Base-by-base conservation (phyloP, 2,113 vertebrate genomes). In the Felis chaus region DNA sequence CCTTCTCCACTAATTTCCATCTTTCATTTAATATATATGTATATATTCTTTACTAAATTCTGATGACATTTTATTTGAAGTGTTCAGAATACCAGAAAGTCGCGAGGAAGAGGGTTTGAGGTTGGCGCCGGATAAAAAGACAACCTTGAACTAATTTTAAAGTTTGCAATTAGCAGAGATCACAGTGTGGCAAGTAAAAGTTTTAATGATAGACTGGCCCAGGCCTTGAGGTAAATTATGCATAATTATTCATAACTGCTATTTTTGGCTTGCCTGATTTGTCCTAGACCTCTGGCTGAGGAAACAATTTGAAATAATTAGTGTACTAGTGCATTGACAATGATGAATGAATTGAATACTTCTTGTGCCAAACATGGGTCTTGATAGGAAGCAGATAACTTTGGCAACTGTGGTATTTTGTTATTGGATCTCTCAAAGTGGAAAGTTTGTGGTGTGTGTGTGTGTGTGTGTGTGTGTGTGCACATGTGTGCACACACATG, bases 221-320 rank as follows among this genome's bases (percentile, higher is more conserved):
- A 99, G 99, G 98, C 99, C 99, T 99, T 99, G 99, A 99, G 99
- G 99, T 99, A 99, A 99, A 99, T 99, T 99, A 99, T 99, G 98
- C 99, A 99, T 99, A 99, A 99, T 99, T 99, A 99, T 99, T 99
- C 99, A 99, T 99, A 99, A 99, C 99, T 99, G 99, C 98, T 99
- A 99, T 99, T 99, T 99, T 99, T 99, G 99, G 99, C 99, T 98
- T 99, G 99, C 99, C 99, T 99, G 99, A 99, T 99, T 99, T 99
- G 98, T 99, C 99, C 99, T 99, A 99, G 99, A 99, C 99, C 99
- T 99, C 98, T 99, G 99, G 98, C 98, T 99, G 99, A 99, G 99
- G 99, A 99, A 99, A 99, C 99, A 99, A 99, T 99, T 99, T 99
- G 98, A 99, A 99, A 99, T 99, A 99, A 99, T 99, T 99, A 99